Conservation (phyloP, 2,113 vertebrate species). For the Galbula dea region DNA sequence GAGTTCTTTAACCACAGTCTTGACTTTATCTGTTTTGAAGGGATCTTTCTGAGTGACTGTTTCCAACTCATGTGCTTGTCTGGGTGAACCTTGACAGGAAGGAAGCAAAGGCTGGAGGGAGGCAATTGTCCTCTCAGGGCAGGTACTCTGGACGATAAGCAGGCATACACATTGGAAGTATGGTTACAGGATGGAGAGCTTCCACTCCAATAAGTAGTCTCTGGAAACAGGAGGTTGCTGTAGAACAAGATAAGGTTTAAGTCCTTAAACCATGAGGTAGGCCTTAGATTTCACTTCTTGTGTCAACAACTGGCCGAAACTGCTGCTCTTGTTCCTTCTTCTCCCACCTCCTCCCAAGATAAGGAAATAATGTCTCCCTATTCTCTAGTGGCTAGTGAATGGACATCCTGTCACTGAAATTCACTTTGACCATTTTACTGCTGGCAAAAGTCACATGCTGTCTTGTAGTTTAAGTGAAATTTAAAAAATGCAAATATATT, state of each 20-base stretch:
- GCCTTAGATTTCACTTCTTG: background rate
- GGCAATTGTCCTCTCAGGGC: background rate
- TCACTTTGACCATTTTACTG: background rate
- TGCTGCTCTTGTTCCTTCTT: background rate
- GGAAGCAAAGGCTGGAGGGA: background rate
- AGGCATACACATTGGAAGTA: background rate
- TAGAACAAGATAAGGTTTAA: background rate
- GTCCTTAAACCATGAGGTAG: background rate
- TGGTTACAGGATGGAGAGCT: background rate
- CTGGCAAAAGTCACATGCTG: background rate
- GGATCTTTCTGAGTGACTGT: background rate
- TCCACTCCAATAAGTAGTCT: background rate
- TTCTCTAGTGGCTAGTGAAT: background rate
- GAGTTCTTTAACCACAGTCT: background rate
- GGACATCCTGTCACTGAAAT: background rate
- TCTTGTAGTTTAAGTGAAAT: background rate
- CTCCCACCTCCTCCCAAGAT: background rate
- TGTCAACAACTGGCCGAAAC: background rate
- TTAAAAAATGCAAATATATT: background rate
- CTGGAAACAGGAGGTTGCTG: background rate
- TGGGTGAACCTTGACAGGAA: background rate
- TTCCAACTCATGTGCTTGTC: rapidly evolving
- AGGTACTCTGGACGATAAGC: background rate
- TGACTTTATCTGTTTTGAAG: background rate
- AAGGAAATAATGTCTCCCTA: background rate